Conservation (phyloP, 2,888 invertebrate genomes). For the Apodemia hepburni region DNA sequence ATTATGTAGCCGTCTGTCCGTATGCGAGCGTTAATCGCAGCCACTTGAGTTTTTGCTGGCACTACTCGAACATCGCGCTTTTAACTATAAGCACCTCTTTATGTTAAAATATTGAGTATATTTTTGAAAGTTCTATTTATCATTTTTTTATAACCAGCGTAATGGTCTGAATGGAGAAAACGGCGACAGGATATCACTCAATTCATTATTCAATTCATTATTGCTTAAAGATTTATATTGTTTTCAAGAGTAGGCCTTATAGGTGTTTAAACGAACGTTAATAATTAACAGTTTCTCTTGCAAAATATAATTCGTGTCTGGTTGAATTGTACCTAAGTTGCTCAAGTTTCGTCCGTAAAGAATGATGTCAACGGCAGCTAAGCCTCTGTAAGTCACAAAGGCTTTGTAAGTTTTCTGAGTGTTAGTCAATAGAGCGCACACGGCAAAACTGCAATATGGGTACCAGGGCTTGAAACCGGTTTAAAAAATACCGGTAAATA, state of each 20-base stretch:
- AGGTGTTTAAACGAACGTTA: no score
- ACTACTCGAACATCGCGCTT: not conserved
- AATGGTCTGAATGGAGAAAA: no score
- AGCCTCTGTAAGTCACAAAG: constrained; percentile 2
- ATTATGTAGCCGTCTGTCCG: no score
- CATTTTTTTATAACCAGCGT: no score
- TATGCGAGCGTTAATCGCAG: not conserved
- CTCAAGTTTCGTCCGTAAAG: not conserved
- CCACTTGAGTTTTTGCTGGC: constrained; percentile 1
- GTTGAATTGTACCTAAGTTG: not conserved
- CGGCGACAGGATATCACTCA: no score
- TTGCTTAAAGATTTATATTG: no score
- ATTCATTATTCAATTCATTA: no score
- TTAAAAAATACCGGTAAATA: no score
- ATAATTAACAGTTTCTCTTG: no score
- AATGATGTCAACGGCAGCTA: constrained; percentile 7
- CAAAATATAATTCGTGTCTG: no score
- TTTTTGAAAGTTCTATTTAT: not conserved
- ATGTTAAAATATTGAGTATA: not conserved
- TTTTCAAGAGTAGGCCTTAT: no score
- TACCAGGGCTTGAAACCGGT: no score
- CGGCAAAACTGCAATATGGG: not conserved
- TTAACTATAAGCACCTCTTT: constrained; percentile 6
- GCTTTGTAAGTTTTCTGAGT: constrained; percentile 7
- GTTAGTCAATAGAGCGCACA: not conserved